phyloP scores from a whole-genome alignment of 2,113 vertebrate genomes.

The Cervus canadensis region DNA sequence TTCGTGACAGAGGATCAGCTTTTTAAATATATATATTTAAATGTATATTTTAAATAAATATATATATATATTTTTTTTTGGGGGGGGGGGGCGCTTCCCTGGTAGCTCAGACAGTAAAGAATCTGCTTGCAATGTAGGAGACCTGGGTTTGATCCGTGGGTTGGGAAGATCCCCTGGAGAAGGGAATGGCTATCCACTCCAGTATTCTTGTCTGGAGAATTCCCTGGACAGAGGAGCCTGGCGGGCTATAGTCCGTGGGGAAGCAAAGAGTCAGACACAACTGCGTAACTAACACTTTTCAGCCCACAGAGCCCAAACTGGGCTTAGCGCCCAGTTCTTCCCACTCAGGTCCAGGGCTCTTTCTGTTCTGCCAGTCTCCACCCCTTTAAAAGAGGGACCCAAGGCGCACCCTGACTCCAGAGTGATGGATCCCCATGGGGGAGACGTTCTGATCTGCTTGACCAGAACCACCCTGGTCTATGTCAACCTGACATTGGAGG shows the following conservation, averaged over 20 bases:
- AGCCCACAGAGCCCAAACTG: no score
- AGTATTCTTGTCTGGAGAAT: background rate
- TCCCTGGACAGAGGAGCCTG: background rate
- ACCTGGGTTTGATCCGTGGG: background rate
- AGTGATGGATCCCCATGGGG: no score
- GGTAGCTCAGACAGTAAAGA: background rate
- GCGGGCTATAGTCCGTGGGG: background rate
- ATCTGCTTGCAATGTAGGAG: background rate
- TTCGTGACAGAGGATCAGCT: background rate
- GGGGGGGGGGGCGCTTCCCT: background rate
- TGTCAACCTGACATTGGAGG: background rate
- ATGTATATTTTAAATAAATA: no score
- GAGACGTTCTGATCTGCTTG: background rate
- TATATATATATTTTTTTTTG: no score
- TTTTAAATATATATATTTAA: background rate
- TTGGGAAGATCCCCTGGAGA: background rate
- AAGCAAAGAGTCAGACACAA: background rate
- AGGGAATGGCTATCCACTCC: background rate
- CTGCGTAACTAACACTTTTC: background rate
- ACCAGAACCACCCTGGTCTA: background rate
- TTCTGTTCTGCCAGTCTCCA: accelerated
- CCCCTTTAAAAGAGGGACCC: background rate
- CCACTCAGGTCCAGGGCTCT: background rate
- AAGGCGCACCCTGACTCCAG: background rate
- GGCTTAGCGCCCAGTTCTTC: background rate